Percentiles rank a stretch among this genome's conserved stretches.
These are phyloP conservation scores for Lepidocyrtinus sp. DNA, from an alignment of 2,888 invertebrate species.

Conservation along the genomic window DNA sequence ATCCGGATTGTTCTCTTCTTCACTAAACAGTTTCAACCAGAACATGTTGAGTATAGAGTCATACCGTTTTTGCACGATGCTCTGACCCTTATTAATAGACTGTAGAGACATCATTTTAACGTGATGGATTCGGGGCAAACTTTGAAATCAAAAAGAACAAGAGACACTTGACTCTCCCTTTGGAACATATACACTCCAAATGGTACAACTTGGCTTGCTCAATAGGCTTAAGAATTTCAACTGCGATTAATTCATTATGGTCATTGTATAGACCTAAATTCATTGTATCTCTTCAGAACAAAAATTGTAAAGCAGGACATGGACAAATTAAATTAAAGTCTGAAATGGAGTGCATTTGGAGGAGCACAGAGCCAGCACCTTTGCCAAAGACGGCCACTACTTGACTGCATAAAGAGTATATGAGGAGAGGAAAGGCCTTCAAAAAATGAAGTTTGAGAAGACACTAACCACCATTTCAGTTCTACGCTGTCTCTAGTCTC, in stretches of 20 bases:
- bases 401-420: not conserved
- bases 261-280: too few species aligned
- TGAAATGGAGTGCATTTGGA: not conserved
- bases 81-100: constrained; percentile 35
- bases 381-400: not conserved
- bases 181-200: not conserved
- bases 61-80: constrained; percentile 44
- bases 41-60: constrained; percentile 52
- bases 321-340: not conserved
- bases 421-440: constrained; percentile 5
- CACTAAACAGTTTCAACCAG: constrained; percentile 58
- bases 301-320: too few species aligned
- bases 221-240: constrained; percentile 1
- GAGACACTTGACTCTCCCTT: not conserved
- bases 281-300: too few species aligned
- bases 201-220: not conserved
- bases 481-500: not conserved
- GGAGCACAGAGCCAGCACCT: not conserved
- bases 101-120: constrained; percentile 41
- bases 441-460: not conserved
- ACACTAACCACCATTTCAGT: not conserved
- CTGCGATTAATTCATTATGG: too few species aligned
- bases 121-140: not conserved
- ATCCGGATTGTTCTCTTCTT: constrained; percentile 49
- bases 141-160: constrained; percentile 7